These are phyloP conservation scores for Cheilosia soror DNA, from an alignment of 2,888 invertebrate species.

Conservation along the genomic window DNA sequence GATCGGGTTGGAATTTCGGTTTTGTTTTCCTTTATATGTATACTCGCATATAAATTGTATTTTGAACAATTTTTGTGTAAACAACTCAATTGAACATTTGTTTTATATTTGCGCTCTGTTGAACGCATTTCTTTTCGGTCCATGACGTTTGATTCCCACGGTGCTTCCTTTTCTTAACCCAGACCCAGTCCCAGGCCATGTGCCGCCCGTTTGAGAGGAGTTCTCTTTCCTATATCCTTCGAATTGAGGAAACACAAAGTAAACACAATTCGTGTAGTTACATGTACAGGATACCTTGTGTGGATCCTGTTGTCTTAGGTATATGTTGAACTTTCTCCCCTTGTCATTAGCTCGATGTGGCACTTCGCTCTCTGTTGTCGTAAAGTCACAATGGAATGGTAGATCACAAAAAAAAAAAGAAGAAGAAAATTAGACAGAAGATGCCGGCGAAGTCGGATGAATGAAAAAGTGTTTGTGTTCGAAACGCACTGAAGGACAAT, in stretches of 20 bases:
- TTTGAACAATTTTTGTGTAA: slow-evolving; percentile 65
- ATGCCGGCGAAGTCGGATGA: slow-evolving; percentile 11
- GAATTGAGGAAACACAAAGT: slow-evolving; percentile 36
- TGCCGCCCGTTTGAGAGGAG: not conserved
- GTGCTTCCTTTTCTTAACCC: slow-evolving; percentile 4
- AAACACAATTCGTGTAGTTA: slow-evolving; percentile 31
- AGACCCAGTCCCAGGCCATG: too few species aligned
- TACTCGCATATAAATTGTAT: slow-evolving; percentile 71
- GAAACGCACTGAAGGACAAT: slow-evolving; percentile 62
- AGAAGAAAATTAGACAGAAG: slow-evolving; percentile 45
- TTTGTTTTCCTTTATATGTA: slow-evolving; percentile 64
- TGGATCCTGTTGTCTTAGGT: slow-evolving; percentile 51
- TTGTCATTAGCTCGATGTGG: slow-evolving; percentile 59
- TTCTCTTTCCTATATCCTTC: not conserved
- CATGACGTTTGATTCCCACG: slow-evolving; percentile 63
- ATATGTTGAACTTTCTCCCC: slow-evolving; percentile 40
- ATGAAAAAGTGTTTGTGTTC: slow-evolving; percentile 55
- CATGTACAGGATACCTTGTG: slow-evolving; percentile 31
- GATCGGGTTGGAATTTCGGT: slow-evolving; percentile 37
- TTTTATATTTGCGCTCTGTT: slow-evolving; percentile 38
- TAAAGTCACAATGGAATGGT: slow-evolving; percentile 3
- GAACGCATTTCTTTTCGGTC: not conserved
- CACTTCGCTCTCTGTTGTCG: not conserved
- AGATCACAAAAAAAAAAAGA: slow-evolving; percentile 50
- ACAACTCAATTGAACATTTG: slow-evolving; percentile 68